Conservation (phyloP, 2,888 invertebrate species). For the Cheilosia pagana region DNA sequence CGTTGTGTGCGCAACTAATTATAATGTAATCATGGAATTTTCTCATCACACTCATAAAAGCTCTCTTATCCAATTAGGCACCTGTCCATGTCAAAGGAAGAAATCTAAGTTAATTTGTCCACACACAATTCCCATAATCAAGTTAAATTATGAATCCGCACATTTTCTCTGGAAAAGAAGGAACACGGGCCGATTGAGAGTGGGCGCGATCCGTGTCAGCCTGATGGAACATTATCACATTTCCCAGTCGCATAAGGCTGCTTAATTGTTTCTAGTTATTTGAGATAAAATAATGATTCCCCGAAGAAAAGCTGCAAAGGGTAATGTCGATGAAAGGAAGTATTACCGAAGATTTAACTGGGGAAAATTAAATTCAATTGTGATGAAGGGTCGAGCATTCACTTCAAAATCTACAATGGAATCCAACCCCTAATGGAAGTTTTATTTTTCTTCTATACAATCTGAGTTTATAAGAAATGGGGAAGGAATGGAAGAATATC, state of each 20-base stretch:
- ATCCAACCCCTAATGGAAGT: conserved; percentile 17
- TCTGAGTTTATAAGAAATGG: not conserved
- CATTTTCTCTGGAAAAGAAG: conserved; percentile 2
- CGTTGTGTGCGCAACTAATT: conserved; percentile 25
- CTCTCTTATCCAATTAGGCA: conserved; percentile 53
- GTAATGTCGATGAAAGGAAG: conserved; percentile 6
- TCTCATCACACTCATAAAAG: conserved; percentile 38
- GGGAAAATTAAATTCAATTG: not conserved
- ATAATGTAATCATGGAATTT: conserved; percentile 50
- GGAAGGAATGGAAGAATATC: not conserved
- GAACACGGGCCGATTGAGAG: not conserved
- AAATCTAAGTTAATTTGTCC: conserved; percentile 35
- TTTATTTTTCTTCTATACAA: conserved; percentile 30
- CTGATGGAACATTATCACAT: not conserved
- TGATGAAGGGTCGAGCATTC: conserved; percentile 9
- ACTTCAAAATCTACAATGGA: not conserved
- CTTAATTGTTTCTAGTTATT: conserved; percentile 27
- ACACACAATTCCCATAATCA: conserved; percentile 32
- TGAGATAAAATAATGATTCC: not conserved
- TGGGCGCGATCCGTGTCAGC: not conserved
- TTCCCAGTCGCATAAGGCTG: conserved; percentile 13
- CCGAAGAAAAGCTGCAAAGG: not conserved
- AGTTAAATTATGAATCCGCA: conserved; percentile 45
- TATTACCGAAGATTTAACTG: not conserved
- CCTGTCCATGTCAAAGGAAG: conserved; percentile 37